phyloP scores from a whole-genome alignment of 2,797 vertebrate genomes.

The Platyrinchus mystaceus region DNA sequence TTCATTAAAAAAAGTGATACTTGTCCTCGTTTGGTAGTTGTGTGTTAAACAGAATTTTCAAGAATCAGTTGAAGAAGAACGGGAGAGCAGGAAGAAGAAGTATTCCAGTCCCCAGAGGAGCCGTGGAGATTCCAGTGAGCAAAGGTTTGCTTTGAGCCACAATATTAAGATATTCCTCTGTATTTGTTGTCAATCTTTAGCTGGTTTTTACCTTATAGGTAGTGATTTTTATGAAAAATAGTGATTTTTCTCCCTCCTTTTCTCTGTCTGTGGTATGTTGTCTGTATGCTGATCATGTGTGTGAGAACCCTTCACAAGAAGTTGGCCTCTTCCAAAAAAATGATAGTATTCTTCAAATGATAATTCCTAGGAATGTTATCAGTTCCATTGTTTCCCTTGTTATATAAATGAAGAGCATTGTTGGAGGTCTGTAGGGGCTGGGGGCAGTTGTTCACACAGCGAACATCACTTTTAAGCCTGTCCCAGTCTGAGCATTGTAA shows the following conservation, averaged over 20 bases:
- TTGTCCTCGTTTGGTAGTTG: neutral
- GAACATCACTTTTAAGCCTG: neutral
- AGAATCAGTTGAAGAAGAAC: conserved; percentile 86
- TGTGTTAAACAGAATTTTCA: conserved; percentile 72
- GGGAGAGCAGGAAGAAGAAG: conserved; percentile 90
- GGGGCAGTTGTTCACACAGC: neutral
- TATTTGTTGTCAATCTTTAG: neutral
- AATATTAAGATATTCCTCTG: neutral
- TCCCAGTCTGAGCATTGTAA: neutral
- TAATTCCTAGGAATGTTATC: neutral
- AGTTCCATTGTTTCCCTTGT: neutral
- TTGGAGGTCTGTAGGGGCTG: too few relatives aligned
- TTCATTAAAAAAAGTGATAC: neutral
- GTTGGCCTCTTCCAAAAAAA: neutral
- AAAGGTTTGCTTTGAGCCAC: conserved; percentile 79
- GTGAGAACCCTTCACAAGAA: neutral
- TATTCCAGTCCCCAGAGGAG: conserved; percentile 88
- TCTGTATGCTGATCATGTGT: neutral
- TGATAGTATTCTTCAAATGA: conserved; percentile 16
- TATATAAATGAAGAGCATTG: neutral
- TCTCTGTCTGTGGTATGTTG: neutral
- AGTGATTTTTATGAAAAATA: neutral
- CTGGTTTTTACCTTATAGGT: neutral
- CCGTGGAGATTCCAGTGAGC: conserved; percentile 89
- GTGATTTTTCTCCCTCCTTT: neutral